phyloP scores from a whole-genome alignment of 35 echinoderm and acorn worm genomes.

The Chiridota heheva region DNA sequence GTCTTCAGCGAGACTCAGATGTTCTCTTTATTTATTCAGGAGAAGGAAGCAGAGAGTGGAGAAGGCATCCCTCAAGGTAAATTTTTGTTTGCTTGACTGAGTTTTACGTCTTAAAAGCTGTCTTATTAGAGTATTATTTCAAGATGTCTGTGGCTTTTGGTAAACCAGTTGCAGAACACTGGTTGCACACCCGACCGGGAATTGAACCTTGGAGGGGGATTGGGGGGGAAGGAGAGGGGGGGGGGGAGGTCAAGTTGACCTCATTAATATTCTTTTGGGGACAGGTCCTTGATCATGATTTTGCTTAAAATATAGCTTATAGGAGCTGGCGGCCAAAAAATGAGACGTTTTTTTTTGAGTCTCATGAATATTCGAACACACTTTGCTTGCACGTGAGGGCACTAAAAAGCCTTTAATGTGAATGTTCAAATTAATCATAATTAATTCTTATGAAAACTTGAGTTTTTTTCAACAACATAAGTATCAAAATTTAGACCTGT shows the following conservation, averaged over 20 bases:
- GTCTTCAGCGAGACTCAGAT: conserved; percentile 96
- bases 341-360: too few relatives aligned
- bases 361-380: too few relatives aligned
- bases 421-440: too few relatives aligned
- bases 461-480: too few relatives aligned
- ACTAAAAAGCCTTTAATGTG: too few relatives aligned
- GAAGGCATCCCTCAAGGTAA: conserved; percentile 80
- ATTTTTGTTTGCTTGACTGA: not conserved
- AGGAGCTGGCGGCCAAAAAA: too few relatives aligned
- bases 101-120: not conserved
- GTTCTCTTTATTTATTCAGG: conserved; percentile 98
- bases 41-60: conserved; percentile 82
- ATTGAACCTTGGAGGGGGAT: not conserved
- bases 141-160: not conserved
- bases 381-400: too few relatives aligned
- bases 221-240: not conserved
- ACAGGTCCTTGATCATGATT: not conserved
- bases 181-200: too few relatives aligned
- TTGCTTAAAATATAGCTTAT: not conserved
- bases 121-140: not conserved
- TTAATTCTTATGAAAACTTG: too few relatives aligned
- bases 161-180: too few relatives aligned
- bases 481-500: too few relatives aligned
- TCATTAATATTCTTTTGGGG: not conserved
- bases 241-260: not conserved